These are phyloP conservation scores for Nannospalax galili DNA, from an alignment of 2,113 vertebrate species.

Conservation along the genomic window DNA sequence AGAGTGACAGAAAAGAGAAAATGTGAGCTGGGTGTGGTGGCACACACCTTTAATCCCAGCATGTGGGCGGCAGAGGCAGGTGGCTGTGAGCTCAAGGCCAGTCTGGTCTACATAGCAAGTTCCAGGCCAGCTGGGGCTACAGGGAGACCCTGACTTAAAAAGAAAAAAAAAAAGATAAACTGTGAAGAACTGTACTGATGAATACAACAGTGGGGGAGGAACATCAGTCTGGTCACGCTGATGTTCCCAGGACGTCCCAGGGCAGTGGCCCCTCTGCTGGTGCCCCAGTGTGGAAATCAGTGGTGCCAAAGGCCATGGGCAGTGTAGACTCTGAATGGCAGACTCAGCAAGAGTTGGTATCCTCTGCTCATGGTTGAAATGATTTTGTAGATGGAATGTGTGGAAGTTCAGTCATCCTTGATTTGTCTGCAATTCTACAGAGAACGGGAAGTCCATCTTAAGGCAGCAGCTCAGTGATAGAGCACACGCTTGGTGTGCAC, in stretches of 20 bases:
- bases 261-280: background rate
- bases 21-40: too few relatives aligned
- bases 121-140: too few relatives aligned
- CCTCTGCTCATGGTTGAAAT: background rate
- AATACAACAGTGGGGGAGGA: background rate
- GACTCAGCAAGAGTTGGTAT: background rate
- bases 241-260: background rate
- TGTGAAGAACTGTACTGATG: background rate
- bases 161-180: too few relatives aligned
- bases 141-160: too few relatives aligned
- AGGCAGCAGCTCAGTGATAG: background rate
- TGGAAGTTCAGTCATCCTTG: background rate
- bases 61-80: too few relatives aligned
- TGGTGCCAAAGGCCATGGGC: background rate
- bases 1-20: conserved; percentile 52
- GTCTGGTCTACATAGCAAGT: too few relatives aligned
- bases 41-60: too few relatives aligned
- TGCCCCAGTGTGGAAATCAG: background rate
- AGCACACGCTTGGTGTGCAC: too few relatives aligned
- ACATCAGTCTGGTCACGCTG: background rate
- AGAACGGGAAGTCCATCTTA: background rate
- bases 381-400: background rate
- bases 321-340: background rate
- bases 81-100: too few relatives aligned
- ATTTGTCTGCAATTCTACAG: background rate